Conservation (phyloP, 2,797 vertebrate species). For the Ctenosaura bakeri region DNA sequence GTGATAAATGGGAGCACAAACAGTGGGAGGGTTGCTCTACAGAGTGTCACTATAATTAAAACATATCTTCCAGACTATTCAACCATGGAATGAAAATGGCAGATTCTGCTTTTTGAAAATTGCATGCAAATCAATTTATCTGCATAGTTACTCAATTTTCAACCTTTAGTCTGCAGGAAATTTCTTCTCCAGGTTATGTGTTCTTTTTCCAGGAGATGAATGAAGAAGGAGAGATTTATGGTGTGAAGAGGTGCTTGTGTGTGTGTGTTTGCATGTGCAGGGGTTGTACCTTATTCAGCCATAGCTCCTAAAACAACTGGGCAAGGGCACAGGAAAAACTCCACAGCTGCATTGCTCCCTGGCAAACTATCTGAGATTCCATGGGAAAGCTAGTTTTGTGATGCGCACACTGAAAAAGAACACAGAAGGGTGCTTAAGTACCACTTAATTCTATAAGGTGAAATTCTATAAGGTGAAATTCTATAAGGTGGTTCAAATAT, state of each 20-base stretch:
- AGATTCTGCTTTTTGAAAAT: background rate
- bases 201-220: background rate
- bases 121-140: background rate
- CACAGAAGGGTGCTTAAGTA: background rate
- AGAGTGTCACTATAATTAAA: slow-evolving; percentile 7
- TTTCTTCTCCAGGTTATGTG: background rate
- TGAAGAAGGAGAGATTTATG: background rate
- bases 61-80: background rate
- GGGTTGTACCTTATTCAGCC: background rate
- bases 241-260: background rate
- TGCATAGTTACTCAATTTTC: background rate
- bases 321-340: background rate
- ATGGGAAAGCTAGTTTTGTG: background rate
- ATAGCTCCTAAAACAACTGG: background rate
- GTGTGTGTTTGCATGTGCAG: too few species aligned
- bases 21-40: background rate
- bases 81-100: background rate
- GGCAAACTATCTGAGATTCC: background rate
- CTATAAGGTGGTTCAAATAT: background rate
- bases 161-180: background rate
- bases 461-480: slow-evolving; percentile 10
- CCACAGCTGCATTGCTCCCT: background rate
- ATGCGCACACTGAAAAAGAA: background rate
- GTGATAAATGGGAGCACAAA: background rate
- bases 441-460: background rate